Evolutionary conservation across 92 coral and sea anemone genomes (phyloP).

Genomic region (Isaurus tuberculatus): DNA sequence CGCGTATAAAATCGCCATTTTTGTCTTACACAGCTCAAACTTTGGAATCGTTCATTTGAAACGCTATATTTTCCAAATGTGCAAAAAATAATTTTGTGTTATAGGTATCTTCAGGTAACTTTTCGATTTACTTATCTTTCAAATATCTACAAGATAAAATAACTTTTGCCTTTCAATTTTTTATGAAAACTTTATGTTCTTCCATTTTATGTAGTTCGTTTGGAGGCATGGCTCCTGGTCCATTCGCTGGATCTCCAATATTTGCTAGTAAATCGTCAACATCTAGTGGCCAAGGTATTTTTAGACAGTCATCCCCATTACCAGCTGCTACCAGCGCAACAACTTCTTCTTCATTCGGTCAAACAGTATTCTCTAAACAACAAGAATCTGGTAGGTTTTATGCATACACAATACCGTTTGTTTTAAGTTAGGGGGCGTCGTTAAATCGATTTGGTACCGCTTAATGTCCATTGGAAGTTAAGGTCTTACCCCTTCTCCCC

Average conservation of each 20-base stretch:
- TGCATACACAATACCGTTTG: no score
- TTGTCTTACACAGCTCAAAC: no score
- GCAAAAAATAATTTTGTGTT: no score
- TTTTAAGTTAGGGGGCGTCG: no score
- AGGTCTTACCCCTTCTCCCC: no score
- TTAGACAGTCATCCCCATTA: slow-evolving; percentile 18
- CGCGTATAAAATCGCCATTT: no score
- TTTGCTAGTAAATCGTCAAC: slow-evolving; percentile 16
- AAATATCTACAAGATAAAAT: not conserved
- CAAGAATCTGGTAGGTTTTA: slow-evolving; percentile 38
- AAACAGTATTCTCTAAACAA: slow-evolving; percentile 29
- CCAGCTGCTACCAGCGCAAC: not conserved
- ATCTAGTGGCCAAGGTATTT: slow-evolving; percentile 1
- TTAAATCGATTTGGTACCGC: no score
- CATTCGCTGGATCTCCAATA: slow-evolving; percentile 34
- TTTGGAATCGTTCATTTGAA: no score
- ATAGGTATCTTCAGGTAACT: no score
- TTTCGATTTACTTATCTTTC: not conserved
- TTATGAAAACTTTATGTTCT: not conserved
- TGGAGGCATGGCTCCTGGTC: slow-evolving; percentile 17
- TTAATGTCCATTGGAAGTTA: no score
- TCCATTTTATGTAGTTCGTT: slow-evolving; percentile 4
- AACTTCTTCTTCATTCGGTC: slow-evolving; percentile 4
- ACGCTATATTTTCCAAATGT: no score
- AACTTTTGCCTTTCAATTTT: not conserved